Evolutionary conservation across 2,797 vertebrate species (phyloP).

Genomic region (Arrhamphus sclerolepis): DNA sequence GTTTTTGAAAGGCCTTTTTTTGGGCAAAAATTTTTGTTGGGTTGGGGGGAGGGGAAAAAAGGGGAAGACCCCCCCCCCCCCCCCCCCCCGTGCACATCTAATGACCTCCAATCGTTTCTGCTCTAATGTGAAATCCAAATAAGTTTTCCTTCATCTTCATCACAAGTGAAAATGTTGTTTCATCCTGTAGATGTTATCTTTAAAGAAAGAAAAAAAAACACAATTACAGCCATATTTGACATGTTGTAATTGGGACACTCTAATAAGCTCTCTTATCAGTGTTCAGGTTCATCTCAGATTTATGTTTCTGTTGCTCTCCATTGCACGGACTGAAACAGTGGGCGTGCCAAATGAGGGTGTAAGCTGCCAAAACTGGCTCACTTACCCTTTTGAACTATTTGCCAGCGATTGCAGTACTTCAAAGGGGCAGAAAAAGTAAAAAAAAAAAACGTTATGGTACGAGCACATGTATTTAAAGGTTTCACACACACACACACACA

Average conservation of each 20-base stretch:
- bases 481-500: slow-evolving; percentile 23
- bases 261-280: slow-evolving; percentile 22
- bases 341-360: slow-evolving; percentile 39
- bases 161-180: slow-evolving; percentile 1
- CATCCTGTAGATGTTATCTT: slow-evolving; percentile 10
- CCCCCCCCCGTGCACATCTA: too few species aligned
- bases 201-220: neutral
- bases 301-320: slow-evolving; percentile 18
- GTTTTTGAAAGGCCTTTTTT: too few species aligned
- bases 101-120: too few species aligned
- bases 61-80: too few species aligned
- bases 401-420: slow-evolving; percentile 45
- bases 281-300: slow-evolving; percentile 33
- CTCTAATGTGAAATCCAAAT: too few species aligned
- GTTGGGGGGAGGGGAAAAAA: too few species aligned
- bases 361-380: slow-evolving; percentile 49
- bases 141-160: neutral
- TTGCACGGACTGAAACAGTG: slow-evolving; percentile 29
- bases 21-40: too few species aligned
- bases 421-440: slow-evolving; percentile 26
- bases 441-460: slow-evolving; percentile 23
- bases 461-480: slow-evolving; percentile 24
- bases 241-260: slow-evolving; percentile 11
- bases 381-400: slow-evolving; percentile 61
- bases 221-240: slow-evolving; percentile 17